Evolutionary conservation across 2,888 invertebrate genomes (phyloP), one percentile per base, ranked within the genome.

Genomic region (Leptinotarsa rubiginosa): DNA sequence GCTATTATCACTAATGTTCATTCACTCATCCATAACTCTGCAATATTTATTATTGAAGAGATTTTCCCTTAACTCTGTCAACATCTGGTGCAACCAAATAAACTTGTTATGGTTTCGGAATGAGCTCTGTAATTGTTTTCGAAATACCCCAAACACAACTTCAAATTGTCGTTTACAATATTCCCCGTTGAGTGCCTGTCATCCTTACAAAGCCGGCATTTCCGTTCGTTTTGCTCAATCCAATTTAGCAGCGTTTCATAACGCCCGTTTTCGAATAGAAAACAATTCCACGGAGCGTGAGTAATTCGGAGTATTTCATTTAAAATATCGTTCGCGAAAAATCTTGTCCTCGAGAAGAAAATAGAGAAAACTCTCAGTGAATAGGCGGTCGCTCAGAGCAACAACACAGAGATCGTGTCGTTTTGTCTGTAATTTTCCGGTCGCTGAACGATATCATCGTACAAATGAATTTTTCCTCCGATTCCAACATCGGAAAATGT

Each of bases 391-490:
- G 10, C 41, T 41, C 41, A 41, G 41, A 41, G 41, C 41, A 41
- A 41, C 41, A 41, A 31, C 62, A 31, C 62, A 41, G 31, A 62
- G 31, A 62, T 62, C 62, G 62, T 31, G 15, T 62, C 56, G 56
- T 56, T 25, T 25, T 62, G 73, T 69, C 73, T 74, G 79, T 79
- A 78, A 79, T 79, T 78, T 79, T 77, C 80, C 78, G 79, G 73
- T 75, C 78, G 73, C 76, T 75, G 72, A 76, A 70, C 78, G 77
- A 80, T 78, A 79, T 79, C 78, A 73, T 77, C 78, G 74, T 74
- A 79, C 78, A 79, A 76, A 79, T 76, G 77, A 78, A 79, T 79
- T 77, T 77, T 78, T 79, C 77, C 77, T 76, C 78, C 76, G 72
- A 7, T n/a, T n/a, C 16, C 15, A n/a, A 16, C 16, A 4, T 15